Percentiles rank a stretch among this genome's conserved stretches.
phyloP scores from a whole-genome alignment of 2,888 invertebrate species.

The Chorisops tibialis region DNA sequence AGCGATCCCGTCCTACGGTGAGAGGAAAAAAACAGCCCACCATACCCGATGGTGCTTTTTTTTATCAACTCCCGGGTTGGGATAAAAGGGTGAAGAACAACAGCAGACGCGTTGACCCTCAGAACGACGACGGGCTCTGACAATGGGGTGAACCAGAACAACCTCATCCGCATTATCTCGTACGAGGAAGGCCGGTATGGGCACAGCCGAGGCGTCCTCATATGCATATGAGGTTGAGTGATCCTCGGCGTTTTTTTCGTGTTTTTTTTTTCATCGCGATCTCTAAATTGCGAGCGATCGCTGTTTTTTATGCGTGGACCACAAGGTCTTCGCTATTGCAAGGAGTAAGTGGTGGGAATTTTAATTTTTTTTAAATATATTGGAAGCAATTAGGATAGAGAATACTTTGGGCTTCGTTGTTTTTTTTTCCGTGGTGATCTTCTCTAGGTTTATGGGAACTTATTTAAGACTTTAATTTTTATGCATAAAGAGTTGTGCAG shows the following conservation, averaged over 20 bases:
- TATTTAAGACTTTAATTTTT: neutral
- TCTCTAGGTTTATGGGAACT: neutral
- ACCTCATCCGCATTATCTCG: constrained; percentile 33
- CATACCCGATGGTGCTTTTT: neutral
- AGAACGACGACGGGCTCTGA: constrained; percentile 3
- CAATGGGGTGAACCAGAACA: constrained; percentile 35
- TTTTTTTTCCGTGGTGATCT: neutral
- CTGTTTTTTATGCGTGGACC: constrained; percentile 5
- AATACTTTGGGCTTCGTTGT: neutral
- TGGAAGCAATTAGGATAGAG: constrained; percentile 6
- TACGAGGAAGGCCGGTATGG: neutral
- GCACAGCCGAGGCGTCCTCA: constrained; percentile 22
- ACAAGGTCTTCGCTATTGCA: constrained; percentile 31
- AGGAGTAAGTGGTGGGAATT: constrained; percentile 7
- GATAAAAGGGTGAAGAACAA: constrained; percentile 29
- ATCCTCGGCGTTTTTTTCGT: neutral
- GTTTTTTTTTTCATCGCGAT: neutral
- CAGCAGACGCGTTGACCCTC: constrained; percentile 32
- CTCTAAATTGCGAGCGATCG: neutral
- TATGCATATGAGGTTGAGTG: constrained; percentile 26
- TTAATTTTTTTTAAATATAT: constrained; percentile 4
- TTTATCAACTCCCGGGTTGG: neutral
- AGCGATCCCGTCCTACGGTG: neutral
- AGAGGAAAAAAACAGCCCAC: constrained; percentile 16
- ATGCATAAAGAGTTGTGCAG: too few species aligned